phyloP scores from a whole-genome alignment of 2,113 vertebrate genomes.

The Actenoides lindsayi region DNA sequence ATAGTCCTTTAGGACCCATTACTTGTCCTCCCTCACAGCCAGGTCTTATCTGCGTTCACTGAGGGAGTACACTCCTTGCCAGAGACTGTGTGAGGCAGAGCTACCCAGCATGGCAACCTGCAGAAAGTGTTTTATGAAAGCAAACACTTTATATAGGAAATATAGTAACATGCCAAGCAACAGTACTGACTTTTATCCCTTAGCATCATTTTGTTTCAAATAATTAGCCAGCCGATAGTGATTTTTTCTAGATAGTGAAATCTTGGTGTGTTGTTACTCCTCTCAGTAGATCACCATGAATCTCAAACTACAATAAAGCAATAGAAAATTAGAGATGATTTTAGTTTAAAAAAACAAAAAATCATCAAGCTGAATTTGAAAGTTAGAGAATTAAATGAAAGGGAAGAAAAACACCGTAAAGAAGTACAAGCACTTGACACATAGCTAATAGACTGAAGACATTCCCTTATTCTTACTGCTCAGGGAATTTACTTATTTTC shows the following conservation, averaged over 20 bases:
- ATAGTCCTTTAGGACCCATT: background rate
- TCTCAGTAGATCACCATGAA: background rate
- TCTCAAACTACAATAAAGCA: background rate
- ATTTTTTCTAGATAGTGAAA: background rate
- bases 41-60: background rate
- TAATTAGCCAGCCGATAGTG: background rate
- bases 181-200: background rate
- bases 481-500: conserved; percentile 18
- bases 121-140: background rate
- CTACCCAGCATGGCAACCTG: background rate
- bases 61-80: background rate
- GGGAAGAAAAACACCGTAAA: background rate
- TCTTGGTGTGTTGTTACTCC: background rate
- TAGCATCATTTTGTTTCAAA: background rate
- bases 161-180: background rate
- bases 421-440: background rate
- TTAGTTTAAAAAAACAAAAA: background rate
- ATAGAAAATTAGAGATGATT: background rate
- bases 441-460: background rate
- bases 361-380: background rate
- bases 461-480: background rate
- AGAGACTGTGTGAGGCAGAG: background rate
- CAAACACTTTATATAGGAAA: background rate
- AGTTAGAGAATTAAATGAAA: conserved; percentile 7
- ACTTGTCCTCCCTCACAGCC: background rate